Evolutionary conservation across 2,888 invertebrate genomes (phyloP).

Genomic region (Smittia sp.): DNA sequence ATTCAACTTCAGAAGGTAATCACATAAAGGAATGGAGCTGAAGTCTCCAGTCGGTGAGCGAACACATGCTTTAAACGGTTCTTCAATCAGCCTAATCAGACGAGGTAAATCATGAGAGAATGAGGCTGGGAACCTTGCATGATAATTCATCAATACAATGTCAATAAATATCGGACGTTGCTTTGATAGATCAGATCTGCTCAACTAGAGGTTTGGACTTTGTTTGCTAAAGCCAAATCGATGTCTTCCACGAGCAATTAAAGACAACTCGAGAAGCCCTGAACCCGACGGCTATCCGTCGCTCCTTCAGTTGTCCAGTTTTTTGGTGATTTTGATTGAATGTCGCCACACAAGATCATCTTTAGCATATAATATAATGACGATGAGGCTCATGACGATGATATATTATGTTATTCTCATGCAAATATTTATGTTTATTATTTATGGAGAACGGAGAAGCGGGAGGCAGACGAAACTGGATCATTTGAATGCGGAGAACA

Average conservation of each 20-base stretch:
- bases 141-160: conserved; percentile 19
- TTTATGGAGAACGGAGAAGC: conserved; percentile 2
- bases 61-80: not conserved
- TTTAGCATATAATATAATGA: conserved; percentile 39
- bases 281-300: not conserved
- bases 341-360: conserved; percentile 42
- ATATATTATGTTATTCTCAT: conserved; percentile 37
- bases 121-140: conserved; percentile 6
- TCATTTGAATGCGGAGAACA: not conserved
- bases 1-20: not conserved
- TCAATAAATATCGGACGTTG: not conserved
- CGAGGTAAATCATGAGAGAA: conserved; percentile 7
- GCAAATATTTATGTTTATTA: conserved; percentile 34
- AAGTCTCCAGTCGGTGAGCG: not conserved
- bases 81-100: not conserved
- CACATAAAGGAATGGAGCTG: not conserved
- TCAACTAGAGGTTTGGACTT: too few relatives aligned
- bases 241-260: too few relatives aligned
- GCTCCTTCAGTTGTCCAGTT: not conserved
- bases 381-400: conserved; percentile 18
- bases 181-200: too few relatives aligned
- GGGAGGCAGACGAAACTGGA: not conserved
- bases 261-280: not conserved
- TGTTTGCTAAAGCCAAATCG: too few relatives aligned
- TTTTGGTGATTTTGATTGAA: conserved; percentile 33